Evolutionary conservation across 2,113 vertebrate species (phyloP), one percentile per base, ranked within the genome.

Genomic region (Burhinus oedicnemus): DNA sequence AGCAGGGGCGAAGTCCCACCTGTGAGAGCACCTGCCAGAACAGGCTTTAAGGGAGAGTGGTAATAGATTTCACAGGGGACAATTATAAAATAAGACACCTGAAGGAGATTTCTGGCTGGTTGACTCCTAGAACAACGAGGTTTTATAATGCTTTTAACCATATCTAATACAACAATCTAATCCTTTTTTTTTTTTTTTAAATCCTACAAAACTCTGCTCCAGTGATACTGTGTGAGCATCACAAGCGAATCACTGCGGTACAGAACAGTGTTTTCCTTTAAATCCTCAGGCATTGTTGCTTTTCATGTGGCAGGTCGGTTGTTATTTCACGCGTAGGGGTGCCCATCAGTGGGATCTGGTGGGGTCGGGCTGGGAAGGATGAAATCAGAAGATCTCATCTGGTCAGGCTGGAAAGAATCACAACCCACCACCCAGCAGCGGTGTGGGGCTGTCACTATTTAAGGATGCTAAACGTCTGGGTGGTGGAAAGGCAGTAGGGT

Each of bases 241-340:
- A 18, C 26, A 11, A 18, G 15, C 1, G 17, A 61, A 40, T 16
- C 36, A 9, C 16, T 2, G 1, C 1, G 0, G 29, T 6, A 32
- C 30, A 10, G 54, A 57, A 22, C n/a, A 21, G 23, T 2, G 10
- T 11, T 78, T 55, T 45, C 65, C 54, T 77, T 19, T 32, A 42
- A 38, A 21, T 4, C 45, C n/a, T 76, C 17, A 6, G 11, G 22
- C 5, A 1, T 5, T 2, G 0, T 5, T 38, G 44, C 61, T 60
- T 66, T n/a, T 12, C 32, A 3, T 1, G 23, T 15, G 22, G 6
- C 26, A 15, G 30, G 12, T 8, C 2, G 5, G 45, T 2, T 19
- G 34, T 18, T 34, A 42, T 12, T 44, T 19, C 57, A 30, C 20
- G 19, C 0, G 17, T 5, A 8, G 25, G 23, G 34, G 40, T 47